Base-by-base conservation (phyloP, 2,113 vertebrate genomes). In the Antidorcas marsupialis region DNA sequence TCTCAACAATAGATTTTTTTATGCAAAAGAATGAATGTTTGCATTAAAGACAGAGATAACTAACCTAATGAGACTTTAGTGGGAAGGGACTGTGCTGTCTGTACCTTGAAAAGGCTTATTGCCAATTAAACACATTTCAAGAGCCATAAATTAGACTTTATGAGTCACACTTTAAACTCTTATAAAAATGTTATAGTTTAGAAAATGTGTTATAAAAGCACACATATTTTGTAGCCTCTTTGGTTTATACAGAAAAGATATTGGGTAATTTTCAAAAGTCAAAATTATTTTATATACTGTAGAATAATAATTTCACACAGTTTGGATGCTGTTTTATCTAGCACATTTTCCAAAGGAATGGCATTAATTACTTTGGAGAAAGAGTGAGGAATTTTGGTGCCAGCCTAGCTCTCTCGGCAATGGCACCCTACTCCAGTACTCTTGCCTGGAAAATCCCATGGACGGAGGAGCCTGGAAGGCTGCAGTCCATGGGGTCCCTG, bases 51-150 rank as follows among this genome's bases (percentile, higher is more conserved):
- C 36, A 96, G 16, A 94, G 85, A 39, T 57, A 97, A 60, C 45
- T 89, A 89, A 89, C 50, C 95, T 95, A 95, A 89, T 87, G 79
- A 89, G 36, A 81, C 74, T 52, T 90, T 76, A 90, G 84, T 94
- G 62, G 71, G 33, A 76, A 97, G 81, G 85, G 79, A 87, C 60
- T 71, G 0, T 89, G 94, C 47, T 97, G 97, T 97, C 79, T 97
- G 5, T 97, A 60, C 96, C n/a, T 97, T 94, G 91, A 94, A 95
- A 97, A 92, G 59, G 11, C 71, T 96, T 96, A 71, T 83, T 95
- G 87, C 59, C 76, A 96, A 43, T 88, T 97, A 90, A 84, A 57
- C 36, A 57, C 15, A 81, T 36, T 96, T 97, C 17, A 86, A 82
- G 87, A 96, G 60, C 71, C 30, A 81, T 79, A 92, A 92, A 86